A percentile compares a stretch with the other conserved stretches of the same genome.
Conservation (phyloP, 2,797 vertebrate genomes). For the Lagodon rhomboides region DNA sequence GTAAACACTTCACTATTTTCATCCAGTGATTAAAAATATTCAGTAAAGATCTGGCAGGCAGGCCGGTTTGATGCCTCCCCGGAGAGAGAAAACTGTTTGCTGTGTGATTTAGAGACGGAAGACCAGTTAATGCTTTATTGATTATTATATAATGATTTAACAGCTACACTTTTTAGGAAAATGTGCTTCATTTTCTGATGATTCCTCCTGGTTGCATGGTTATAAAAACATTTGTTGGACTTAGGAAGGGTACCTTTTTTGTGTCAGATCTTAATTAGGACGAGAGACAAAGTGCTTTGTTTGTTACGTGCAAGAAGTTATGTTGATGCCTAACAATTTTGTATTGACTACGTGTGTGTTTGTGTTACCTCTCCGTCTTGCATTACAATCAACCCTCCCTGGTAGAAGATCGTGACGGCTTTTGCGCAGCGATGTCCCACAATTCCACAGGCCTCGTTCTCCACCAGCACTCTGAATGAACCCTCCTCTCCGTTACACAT, state of each 20-base stretch:
- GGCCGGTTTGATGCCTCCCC: too few relatives aligned
- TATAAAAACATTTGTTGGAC: background rate
- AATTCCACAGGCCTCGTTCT: conserved; percentile 92
- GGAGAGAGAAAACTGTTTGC: too few relatives aligned
- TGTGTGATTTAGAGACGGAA: too few relatives aligned
- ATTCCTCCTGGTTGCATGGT: background rate
- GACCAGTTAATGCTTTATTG: too few relatives aligned
- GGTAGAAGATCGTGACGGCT: conserved; percentile 88
- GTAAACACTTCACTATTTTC: background rate
- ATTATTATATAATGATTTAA: background rate
- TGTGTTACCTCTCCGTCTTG: conserved; percentile 87
- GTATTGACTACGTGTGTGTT: background rate
- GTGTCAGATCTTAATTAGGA: too few relatives aligned
- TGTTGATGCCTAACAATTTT: background rate
- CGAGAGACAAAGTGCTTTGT: background rate
- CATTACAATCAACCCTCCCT: conserved; percentile 90
- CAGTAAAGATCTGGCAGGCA: too few relatives aligned
- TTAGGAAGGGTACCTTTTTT: background rate
- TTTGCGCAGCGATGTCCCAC: conserved; percentile 92
- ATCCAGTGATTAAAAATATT: too few relatives aligned
- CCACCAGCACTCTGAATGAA: conserved; percentile 92
- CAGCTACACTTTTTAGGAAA: background rate
- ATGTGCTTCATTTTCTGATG: background rate
- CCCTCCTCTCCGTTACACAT: conserved; percentile 89
- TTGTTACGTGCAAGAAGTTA: background rate